phyloP scores from a whole-genome alignment of 2,888 invertebrate genomes.

The Ctenicera cuprea region DNA sequence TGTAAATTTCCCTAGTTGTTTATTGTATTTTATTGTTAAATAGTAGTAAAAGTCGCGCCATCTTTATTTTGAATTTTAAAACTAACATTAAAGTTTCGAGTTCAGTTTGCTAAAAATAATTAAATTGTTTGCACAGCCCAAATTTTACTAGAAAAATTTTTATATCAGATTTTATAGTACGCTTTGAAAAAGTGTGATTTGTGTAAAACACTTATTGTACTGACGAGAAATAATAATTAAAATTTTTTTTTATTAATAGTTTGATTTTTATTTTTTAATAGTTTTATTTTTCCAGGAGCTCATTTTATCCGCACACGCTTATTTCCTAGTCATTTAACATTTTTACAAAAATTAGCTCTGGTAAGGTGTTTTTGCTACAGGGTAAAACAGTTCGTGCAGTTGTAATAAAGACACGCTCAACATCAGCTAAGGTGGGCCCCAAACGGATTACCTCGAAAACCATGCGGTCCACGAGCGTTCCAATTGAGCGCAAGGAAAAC shows the following conservation, averaged over 20 bases:
- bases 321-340: constrained; percentile 25
- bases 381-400: constrained; percentile 63
- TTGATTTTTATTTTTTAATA: constrained; percentile 32
- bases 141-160: neutral
- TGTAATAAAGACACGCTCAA: constrained; percentile 62
- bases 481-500: constrained; percentile 68
- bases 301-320: constrained; percentile 3
- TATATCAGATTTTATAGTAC: constrained; percentile 21
- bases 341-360: constrained; percentile 55
- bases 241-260: constrained; percentile 17
- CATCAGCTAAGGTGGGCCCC: constrained; percentile 55
- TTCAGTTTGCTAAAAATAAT: too few relatives aligned
- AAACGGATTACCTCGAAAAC: constrained; percentile 53
- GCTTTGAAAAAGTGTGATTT: constrained; percentile 24
- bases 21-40: too few relatives aligned
- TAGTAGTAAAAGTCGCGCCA: too few relatives aligned
- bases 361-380: constrained; percentile 70
- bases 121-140: too few relatives aligned
- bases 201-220: constrained; percentile 32
- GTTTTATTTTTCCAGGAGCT: constrained; percentile 32
- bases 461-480: constrained; percentile 59
- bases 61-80: too few relatives aligned
- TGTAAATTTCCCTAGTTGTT: too few relatives aligned
- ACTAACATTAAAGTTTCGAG: too few relatives aligned
- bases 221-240: constrained; percentile 16